Evolutionary conservation across 2,888 invertebrate genomes (phyloP).

Genomic region (Clepsis dumicolana): DNA sequence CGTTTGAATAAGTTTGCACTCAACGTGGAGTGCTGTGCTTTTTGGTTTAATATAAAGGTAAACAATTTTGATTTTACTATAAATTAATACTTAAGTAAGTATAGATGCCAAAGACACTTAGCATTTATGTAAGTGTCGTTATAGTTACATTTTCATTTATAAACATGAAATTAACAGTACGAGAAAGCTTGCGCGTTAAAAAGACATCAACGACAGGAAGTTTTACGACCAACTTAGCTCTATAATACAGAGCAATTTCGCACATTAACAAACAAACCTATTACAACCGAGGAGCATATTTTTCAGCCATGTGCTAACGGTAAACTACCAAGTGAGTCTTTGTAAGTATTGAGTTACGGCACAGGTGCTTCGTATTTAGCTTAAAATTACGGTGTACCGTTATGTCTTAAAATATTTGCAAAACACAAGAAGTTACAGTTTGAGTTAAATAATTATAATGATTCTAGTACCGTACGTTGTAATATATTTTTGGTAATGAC

Average conservation of each 20-base stretch:
- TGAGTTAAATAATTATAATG: not conserved
- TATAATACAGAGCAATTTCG: constrained; percentile 6
- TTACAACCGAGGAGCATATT: not conserved
- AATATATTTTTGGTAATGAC: not conserved
- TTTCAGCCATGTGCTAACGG: constrained; percentile 28
- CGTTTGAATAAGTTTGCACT: constrained; percentile 54
- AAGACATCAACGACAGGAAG: constrained; percentile 64
- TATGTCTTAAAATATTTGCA: constrained; percentile 2
- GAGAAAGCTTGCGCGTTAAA: constrained; percentile 48
- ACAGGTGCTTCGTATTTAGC: constrained; percentile 22
- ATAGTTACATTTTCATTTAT: not conserved
- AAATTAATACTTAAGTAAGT: not conserved
- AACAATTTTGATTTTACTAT: constrained; percentile 46
- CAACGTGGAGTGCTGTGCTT: constrained; percentile 52
- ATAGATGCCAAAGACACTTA: not conserved
- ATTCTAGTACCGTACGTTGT: not conserved
- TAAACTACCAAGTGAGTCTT: constrained; percentile 9
- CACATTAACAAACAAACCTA: not conserved
- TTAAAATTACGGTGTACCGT: constrained; percentile 15
- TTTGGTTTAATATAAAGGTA: constrained; percentile 69
- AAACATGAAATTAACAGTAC: not conserved
- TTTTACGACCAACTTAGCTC: constrained; percentile 15
- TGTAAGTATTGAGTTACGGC: constrained; percentile 24
- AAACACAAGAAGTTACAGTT: not conserved
- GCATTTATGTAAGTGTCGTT: not conserved